Base-by-base conservation (phyloP, 2,113 vertebrate genomes). In the Copsychus sechellarum region DNA sequence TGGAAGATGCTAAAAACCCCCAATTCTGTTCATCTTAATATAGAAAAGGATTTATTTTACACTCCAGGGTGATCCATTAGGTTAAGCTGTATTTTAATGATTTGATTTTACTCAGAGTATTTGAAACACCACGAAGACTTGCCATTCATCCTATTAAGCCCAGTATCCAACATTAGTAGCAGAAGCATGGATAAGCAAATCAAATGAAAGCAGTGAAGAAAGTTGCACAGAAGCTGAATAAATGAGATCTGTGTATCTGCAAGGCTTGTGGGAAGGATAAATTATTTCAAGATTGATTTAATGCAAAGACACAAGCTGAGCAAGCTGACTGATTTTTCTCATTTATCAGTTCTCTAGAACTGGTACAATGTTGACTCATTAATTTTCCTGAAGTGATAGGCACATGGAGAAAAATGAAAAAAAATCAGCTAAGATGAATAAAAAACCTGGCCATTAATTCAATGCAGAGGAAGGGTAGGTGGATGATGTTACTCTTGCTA, bases 221-320 rank as follows among this genome's bases (percentile, higher is more conserved):
- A 85, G 82, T 90, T 79, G 57, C 82, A 85, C 65, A 88, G 61
- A 78, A 78, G 36, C 73, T 90, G 69, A 61, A 43, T 79, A 83
- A 88, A 77, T 85, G 74, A 90, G 66, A 81, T 88, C n/a, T 70
- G 82, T 43, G 65, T 47, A 84, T 78, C 64, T 56, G 74, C 61
- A 96, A 89, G 26, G 15, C 66, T 91, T 18, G 0, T 29, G 78
- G 74, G 73, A 79, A 94, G 21, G 78, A 91, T 87, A 94, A 87
- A 95, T 88, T 88, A 91, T 91, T 91, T 95, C 78, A 72, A 70
- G 67, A 90, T 43, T 73, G 79, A 96, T 95, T 93, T 92, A 96
- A 92, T 60, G 51, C 43, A 91, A 84, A 94, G 82, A 78, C 60
- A 90, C 61, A 89, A 93, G 43, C 33, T 90, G 67, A 95, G 70